Evolutionary conservation across 2,113 vertebrate species (phyloP).

Genomic region (Oceanites oceanicus): DNA sequence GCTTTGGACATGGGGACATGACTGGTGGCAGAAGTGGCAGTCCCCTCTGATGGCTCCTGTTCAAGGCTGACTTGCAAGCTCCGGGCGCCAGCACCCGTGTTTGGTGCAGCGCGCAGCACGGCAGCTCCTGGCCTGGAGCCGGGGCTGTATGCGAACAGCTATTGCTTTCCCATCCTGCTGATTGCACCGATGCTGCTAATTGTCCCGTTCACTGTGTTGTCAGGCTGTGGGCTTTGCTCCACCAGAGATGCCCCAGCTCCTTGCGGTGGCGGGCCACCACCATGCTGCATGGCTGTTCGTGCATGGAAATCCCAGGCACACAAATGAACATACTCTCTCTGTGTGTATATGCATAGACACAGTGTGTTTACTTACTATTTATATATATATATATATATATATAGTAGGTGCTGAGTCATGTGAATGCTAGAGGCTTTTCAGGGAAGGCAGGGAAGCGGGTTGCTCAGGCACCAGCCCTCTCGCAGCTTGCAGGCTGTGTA

Average conservation of each 20-base stretch:
- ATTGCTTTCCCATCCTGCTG: fast-evolving
- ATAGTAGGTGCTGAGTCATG: not conserved
- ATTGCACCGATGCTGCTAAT: not conserved
- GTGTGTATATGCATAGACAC: not conserved
- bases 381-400: fast-evolving
- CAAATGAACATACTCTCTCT: not conserved
- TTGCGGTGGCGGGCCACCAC: fast-evolving
- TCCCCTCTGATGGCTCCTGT: not conserved
- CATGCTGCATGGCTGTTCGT: fast-evolving
- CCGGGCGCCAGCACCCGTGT: fast-evolving
- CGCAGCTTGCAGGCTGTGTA: not conserved
- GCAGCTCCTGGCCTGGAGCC: not conserved
- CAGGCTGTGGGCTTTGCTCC: not conserved
- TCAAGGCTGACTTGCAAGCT: not conserved
- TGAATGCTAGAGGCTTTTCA: not conserved
- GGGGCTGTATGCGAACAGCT: fast-evolving
- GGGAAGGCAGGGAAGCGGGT: not conserved
- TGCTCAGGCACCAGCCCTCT: not conserved
- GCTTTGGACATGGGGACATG: fast-evolving
- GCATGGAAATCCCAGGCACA: not conserved
- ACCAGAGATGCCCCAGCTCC: not conserved
- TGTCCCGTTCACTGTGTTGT: fast-evolving
- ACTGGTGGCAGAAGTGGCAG: not conserved
- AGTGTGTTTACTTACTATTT: too few relatives aligned
- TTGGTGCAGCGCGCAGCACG: fast-evolving